Percentiles rank a stretch among this genome's conserved stretches.
Evolutionary conservation across 2,888 invertebrate genomes (phyloP).

Genomic region (Apamea monoglypha): DNA sequence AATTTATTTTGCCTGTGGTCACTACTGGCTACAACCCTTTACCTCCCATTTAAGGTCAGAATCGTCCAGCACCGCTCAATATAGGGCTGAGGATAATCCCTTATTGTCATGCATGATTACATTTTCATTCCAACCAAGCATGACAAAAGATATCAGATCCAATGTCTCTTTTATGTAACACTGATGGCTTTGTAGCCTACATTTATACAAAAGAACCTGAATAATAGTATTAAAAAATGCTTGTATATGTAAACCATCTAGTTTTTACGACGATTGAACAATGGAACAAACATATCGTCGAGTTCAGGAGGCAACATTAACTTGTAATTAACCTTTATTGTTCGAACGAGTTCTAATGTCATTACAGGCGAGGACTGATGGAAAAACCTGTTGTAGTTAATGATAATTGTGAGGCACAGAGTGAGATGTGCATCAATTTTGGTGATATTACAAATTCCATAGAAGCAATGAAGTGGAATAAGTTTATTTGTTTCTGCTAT

Average conservation of each 20-base stretch:
- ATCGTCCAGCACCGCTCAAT: slow-evolving; percentile 33
- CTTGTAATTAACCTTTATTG: slow-evolving; percentile 64
- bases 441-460: neutral
- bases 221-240: slow-evolving; percentile 28
- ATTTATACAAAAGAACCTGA: slow-evolving; percentile 22
- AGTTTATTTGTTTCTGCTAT: slow-evolving; percentile 10
- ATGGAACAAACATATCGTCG: slow-evolving; percentile 45
- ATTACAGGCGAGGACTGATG: slow-evolving; percentile 41
- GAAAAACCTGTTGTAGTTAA: slow-evolving; percentile 40
- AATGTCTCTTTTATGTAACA: slow-evolving; percentile 48
- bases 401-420: slow-evolving; percentile 29
- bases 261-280: slow-evolving; percentile 52
- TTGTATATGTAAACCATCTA: slow-evolving; percentile 20
- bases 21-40: slow-evolving; percentile 16
- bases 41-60: slow-evolving; percentile 20
- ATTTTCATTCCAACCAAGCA: slow-evolving; percentile 38
- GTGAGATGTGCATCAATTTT: slow-evolving; percentile 24
- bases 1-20: slow-evolving; percentile 18
- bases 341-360: slow-evolving; percentile 58
- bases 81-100: slow-evolving; percentile 38
- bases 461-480: slow-evolving; percentile 12
- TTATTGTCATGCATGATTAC: slow-evolving; percentile 54
- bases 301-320: slow-evolving; percentile 55
- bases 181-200: slow-evolving; percentile 39
- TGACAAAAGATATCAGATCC: slow-evolving; percentile 52